phyloP scores from a whole-genome alignment of 2,113 vertebrate species.

The Chaenocephalus aceratus region DNA sequence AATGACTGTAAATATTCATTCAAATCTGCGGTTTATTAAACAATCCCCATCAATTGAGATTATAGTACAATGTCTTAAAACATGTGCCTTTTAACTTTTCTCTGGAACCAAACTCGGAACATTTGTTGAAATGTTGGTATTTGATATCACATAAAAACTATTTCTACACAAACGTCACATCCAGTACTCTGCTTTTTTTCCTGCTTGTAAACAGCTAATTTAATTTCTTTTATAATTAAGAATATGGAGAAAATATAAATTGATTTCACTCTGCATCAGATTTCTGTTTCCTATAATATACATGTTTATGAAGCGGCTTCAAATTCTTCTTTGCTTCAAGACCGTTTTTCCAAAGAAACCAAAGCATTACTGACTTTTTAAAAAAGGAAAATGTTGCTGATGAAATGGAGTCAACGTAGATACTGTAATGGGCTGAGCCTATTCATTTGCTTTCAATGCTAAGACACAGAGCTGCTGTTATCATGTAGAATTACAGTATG shows the following conservation, averaged over 20 bases:
- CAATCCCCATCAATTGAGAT: neutral
- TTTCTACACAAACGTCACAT: neutral
- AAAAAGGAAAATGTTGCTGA: neutral
- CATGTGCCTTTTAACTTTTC: slow-evolving; percentile 9
- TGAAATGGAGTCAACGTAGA: neutral
- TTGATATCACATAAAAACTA: neutral
- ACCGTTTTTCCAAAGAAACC: slow-evolving; percentile 21
- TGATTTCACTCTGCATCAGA: neutral
- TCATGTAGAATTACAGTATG: too few relatives aligned
- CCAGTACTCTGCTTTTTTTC: neutral
- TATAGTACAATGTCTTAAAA: neutral
- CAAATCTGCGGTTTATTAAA: neutral
- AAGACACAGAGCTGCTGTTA: neutral
- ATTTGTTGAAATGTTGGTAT: neutral
- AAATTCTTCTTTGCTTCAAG: slow-evolving; percentile 1
- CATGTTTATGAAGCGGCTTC: slow-evolving; percentile 14
- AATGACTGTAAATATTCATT: slow-evolving; percentile 16
- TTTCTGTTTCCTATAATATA: neutral
- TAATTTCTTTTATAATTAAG: neutral
- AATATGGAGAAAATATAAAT: neutral
- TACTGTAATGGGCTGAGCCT: neutral
- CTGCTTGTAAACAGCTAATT: neutral
- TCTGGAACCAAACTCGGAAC: slow-evolving; percentile 6
- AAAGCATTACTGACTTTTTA: slow-evolving; percentile 7
- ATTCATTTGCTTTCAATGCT: neutral